Evolutionary conservation across 2,113 vertebrate genomes (phyloP).

Genomic region (Myotis lucifugus): DNA sequence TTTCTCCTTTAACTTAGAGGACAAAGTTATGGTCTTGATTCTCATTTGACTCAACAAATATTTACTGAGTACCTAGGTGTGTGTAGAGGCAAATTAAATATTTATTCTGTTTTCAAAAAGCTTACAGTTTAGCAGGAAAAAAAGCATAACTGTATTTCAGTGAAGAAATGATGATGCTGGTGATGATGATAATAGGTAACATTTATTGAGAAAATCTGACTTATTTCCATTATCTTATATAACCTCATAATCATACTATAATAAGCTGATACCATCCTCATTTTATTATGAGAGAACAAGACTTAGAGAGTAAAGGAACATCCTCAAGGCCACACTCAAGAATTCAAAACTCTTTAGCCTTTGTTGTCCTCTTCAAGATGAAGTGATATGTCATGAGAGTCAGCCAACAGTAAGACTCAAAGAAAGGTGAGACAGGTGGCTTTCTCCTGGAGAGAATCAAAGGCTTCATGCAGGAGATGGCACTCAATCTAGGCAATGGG

Average conservation of each 20-base stretch:
- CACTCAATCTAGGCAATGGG: neutral
- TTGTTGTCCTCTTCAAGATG: neutral
- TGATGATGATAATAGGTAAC: neutral
- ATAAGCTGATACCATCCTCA: neutral
- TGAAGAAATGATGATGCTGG: neutral
- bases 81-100: neutral
- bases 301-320: neutral
- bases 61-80: neutral
- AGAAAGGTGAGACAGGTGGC: neutral
- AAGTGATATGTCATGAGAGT: neutral
- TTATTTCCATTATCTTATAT: neutral
- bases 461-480: neutral
- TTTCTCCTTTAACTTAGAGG: conserved; percentile 27
- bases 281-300: neutral
- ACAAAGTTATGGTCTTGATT: neutral
- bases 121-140: neutral
- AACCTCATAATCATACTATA: neutral
- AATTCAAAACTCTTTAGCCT: neutral
- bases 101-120: conserved; percentile 39
- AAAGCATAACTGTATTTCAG: neutral
- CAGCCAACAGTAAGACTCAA: neutral
- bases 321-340: neutral
- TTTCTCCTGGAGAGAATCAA: neutral
- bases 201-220: neutral
- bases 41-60: neutral